Conservation (phyloP, 2,113 vertebrate species). For the Cyphomyrus plagiostoma region DNA sequence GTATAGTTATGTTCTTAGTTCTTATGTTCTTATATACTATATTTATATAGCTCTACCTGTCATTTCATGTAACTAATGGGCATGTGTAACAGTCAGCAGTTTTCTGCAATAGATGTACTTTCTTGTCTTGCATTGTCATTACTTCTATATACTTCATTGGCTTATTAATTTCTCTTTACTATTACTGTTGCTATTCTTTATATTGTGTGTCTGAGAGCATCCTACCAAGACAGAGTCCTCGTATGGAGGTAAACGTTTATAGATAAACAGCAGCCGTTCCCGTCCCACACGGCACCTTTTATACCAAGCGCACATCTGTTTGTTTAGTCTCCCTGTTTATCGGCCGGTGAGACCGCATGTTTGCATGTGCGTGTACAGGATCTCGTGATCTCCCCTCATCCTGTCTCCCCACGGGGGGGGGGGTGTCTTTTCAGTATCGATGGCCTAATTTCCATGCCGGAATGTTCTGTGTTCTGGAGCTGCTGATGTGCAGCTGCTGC, state of each 20-base stretch:
- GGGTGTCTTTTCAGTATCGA: not conserved
- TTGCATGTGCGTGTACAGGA: not conserved
- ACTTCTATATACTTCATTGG: not conserved
- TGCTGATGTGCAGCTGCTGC: not conserved
- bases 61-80: not conserved
- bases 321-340: not conserved
- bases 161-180: not conserved
- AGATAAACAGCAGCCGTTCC: not conserved
- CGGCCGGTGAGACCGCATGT: not conserved
- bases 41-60: not conserved
- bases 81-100: not conserved
- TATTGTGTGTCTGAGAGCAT: not conserved
- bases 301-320: not conserved
- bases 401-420: not conserved
- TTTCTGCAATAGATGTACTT: not conserved
- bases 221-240: not conserved
- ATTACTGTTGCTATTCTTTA: not conserved
- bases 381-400: not conserved
- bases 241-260: not conserved
- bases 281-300: not conserved
- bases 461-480: not conserved
- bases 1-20: too few species aligned
- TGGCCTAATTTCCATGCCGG: not conserved
- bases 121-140: not conserved
- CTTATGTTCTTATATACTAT: not conserved